Evolutionary conservation across 2,888 invertebrate genomes (phyloP), one percentile per base, ranked within the genome.

Genomic region (Syrista parreyssii): DNA sequence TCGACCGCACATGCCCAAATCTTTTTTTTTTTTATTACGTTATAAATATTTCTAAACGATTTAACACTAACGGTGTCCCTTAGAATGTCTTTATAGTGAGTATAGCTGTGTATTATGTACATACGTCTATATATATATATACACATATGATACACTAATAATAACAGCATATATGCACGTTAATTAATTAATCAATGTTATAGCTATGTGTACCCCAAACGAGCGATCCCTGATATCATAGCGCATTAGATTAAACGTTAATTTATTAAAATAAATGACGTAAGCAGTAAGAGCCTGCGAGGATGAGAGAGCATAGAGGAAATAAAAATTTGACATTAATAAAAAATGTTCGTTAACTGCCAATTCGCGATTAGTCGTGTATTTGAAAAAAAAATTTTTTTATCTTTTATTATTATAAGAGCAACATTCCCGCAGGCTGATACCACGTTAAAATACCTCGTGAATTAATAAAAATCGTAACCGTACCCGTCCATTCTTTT

Each of bases 51-150:
- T 55, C 0, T 6, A 33, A 33, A 32, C 33, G 68, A 73, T 73
- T 75, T 31, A 36, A 31, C 79, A 79, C 75, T 30, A 80, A 79
- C 34, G 68, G 34, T 30, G n/a, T 76, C 71, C 68, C 75, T 73
- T 55, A 73, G 75, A 75, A 79, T 35, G n/a, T 33, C n/a, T 23
- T 23, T 80, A 84, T 86, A 85, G 82, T 75, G 80, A 84, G 83
- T 40, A 23, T 86, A 86, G 83, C 81, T 84, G 79, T 82, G 85
- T 85, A 86, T 86, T 84, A 81, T 86, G 84, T 83, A 82, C 83
- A 11, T 55, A 55, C 23, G 34, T 34, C 34, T 34, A 9, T 34
- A 4, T 34, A 55, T 55, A 55, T 23, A 23, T 55, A 55, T 55
- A 55, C 6, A 55, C 23, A 55, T 15, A 55, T 23, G 55, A 55